Conservation (phyloP, 2,113 vertebrate genomes). For the Solea senegalensis region DNA sequence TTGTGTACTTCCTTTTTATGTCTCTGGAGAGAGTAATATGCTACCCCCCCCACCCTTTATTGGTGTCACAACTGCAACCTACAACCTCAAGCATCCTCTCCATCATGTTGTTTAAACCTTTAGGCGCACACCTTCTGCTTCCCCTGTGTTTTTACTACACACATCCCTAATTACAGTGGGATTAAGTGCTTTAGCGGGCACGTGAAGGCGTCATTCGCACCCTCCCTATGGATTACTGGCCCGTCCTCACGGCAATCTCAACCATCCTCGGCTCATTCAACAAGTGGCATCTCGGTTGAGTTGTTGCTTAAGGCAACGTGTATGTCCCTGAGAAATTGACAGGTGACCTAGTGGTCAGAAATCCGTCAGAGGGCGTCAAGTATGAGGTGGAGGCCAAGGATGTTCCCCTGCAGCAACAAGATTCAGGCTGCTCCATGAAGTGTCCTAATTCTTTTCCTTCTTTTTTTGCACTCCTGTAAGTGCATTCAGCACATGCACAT, state of each 20-base stretch:
- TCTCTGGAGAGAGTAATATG: slow-evolving; percentile 1
- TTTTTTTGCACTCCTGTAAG: no score
- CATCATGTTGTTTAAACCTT: slow-evolving; percentile 13
- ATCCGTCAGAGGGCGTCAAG: slow-evolving; percentile 10
- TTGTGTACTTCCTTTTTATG: slow-evolving; percentile 6
- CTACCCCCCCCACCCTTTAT: not conserved
- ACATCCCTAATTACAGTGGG: slow-evolving; percentile 73
- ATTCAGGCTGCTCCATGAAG: slow-evolving; percentile 15
- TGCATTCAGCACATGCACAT: not conserved
- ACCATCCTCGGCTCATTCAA: slow-evolving; percentile 48
- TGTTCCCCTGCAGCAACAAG: slow-evolving; percentile 29
- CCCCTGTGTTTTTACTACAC: slow-evolving; percentile 73
- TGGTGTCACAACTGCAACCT: slow-evolving; percentile 7
- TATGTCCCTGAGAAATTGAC: slow-evolving; percentile 13
- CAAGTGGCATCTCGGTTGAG: slow-evolving; percentile 28
- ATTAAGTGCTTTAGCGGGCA: slow-evolving; percentile 83
- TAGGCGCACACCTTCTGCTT: slow-evolving; percentile 27
- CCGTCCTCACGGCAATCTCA: slow-evolving; percentile 41
- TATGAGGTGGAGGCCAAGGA: slow-evolving; percentile 32
- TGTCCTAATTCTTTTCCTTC: slow-evolving; percentile 18
- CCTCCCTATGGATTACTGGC: slow-evolving; percentile 69
- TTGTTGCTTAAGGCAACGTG: slow-evolving; percentile 4
- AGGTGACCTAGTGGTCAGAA: slow-evolving; percentile 42
- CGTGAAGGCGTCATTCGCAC: slow-evolving; percentile 77
- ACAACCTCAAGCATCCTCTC: not conserved